Base-by-base conservation (phyloP, 2,888 invertebrate genomes). In the Macrosiphum euphorbiae region DNA sequence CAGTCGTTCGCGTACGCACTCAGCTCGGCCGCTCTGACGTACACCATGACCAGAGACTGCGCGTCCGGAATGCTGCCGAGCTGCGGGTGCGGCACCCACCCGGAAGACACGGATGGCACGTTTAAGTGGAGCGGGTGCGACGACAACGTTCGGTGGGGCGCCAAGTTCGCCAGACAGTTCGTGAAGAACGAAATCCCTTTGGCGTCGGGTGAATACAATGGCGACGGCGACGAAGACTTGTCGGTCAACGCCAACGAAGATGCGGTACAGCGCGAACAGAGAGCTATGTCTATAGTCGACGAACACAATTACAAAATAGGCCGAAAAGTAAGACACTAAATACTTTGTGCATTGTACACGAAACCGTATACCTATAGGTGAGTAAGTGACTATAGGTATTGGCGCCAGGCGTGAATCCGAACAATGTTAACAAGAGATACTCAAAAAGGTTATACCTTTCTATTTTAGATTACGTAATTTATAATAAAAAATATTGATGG, bases 71-170 rank as follows among this genome's bases (percentile, higher is more conserved):
- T 97, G 88, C 96, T 98, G 89, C 96, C 97, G 24, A 97, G 97
- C 90, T 98, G 98, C 96, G 97, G 98, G 86, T 98, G 98, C 96
- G 98, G 98, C 1, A 96, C 97, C 10, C 97, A 97, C 47, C 98
- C 98, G 0, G 97, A 97, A 1, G 96, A 97, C 94, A 98, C 98
- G 95, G 97, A 97, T 94, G 97, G 97, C 1, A 96, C 97, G 94
- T 98, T 98, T 96, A 97, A 98, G 96, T 98, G 98, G 98, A 98
- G 98, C 88, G 98, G 98, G 58, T 98, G 98, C 95, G 98, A 98
- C 0, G 98, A 98, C 95, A 98, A 98, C 96, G 96, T 97, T 94
- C 96, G 97, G 95, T 98, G 97, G 96, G 98, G 97, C 3, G 97
- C 97, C 94, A 96, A 97, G 95, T 97, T 98, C 95, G 97, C 97